Conservation (phyloP, 2,888 invertebrate genomes). For the Drosophila bunnanda region DNA sequence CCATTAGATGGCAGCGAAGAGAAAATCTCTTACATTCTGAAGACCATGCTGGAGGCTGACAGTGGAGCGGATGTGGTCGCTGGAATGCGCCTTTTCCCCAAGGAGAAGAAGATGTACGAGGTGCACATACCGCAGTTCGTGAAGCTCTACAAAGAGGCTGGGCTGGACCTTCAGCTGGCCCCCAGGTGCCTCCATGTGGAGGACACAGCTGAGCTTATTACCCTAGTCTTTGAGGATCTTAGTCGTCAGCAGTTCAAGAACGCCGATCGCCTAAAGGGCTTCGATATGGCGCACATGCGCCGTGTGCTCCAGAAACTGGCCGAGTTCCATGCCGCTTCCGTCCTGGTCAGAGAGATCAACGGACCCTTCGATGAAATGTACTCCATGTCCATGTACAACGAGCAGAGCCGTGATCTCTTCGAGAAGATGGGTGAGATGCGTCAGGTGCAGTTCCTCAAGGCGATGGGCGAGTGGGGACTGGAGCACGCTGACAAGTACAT, state of each 20-base stretch:
- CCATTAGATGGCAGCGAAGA: conserved; percentile 56
- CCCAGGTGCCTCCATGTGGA: conserved; percentile 68
- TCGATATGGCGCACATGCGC: conserved; percentile 69
- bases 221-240: conserved; percentile 78
- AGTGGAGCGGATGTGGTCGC: conserved; percentile 55
- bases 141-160: conserved; percentile 66
- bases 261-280: conserved; percentile 69
- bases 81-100: conserved; percentile 76
- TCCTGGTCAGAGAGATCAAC: conserved; percentile 58
- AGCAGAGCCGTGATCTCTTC: conserved; percentile 46
- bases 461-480: conserved; percentile 32
- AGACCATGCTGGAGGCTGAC: conserved; percentile 65
- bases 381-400: conserved; percentile 42
- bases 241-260: conserved; percentile 62
- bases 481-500: conserved; percentile 20
- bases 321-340: conserved; percentile 80
- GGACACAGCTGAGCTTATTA: conserved; percentile 59
- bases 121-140: conserved; percentile 71
- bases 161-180: conserved; percentile 60
- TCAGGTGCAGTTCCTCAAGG: conserved; percentile 17
- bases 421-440: conserved; percentile 31
- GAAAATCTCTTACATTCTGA: conserved; percentile 75
- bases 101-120: conserved; percentile 75
- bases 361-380: conserved; percentile 57
- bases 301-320: conserved; percentile 71